Evolutionary conservation across 2,888 invertebrate genomes (phyloP), one percentile per base, ranked within the genome.

Genomic region (Brachycybe producta): DNA sequence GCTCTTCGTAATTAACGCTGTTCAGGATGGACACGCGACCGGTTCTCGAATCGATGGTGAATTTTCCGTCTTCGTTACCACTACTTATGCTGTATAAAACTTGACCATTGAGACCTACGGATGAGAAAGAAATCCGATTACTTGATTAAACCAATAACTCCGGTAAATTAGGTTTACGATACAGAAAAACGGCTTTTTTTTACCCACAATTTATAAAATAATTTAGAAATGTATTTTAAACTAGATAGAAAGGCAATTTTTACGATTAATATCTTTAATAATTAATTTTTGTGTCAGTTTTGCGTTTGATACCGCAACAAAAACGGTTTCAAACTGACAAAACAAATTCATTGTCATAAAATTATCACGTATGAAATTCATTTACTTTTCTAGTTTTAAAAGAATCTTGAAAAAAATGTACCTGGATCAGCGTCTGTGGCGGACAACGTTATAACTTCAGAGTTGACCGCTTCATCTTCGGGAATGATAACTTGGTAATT

Each of bases 401-500:
- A 36, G 15, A 5, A 36, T 36, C 5, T 11, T 36, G 5, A 7
- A 36, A 11, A 11, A 11, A 36, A n/a, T 36, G 5, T 52, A 55
- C 57, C 57, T 74, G 73, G 23, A 62, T 94, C 94, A 53, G 75
- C 75, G 65, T 94, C 94, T 0, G 79, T 78, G 3, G 92, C 92
- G 55, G 75, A 79, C 0, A 94, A 80, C 1, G 82, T 85, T 3
- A 88, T 67, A 56, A 94, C 86, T 0, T 83, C 80, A 1, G 86
- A 82, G 2, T 87, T 86, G 0, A 87, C 70, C 0, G 84, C 83
- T 63, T 87, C 87, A 66, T 88, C 90, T 73, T 94, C 92, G 1
- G 86, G 84, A 1, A 94, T 84, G 54, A 86, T 82, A 0, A 87
- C 88, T 71, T 88, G 84, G 65, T 90, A 88, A 59, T 83, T 83